Evolutionary conservation across 2,113 vertebrate species (phyloP).

Genomic region (Antigone vipio): DNA sequence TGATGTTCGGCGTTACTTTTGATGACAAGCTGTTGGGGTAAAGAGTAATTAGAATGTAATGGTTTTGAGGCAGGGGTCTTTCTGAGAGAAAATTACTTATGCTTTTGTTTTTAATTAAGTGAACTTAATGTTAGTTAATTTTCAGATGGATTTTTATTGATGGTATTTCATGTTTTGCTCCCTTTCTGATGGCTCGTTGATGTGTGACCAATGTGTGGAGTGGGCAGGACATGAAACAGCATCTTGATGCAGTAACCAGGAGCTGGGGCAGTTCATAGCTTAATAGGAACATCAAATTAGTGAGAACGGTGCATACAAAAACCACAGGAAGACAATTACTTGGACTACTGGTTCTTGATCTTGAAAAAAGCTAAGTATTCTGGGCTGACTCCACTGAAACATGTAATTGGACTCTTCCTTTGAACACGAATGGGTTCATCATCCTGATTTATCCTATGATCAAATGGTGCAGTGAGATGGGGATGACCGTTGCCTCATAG

Average conservation of each 20-base stretch:
- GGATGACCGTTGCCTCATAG: neutral
- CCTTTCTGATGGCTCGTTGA: neutral
- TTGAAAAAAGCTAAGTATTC: neutral
- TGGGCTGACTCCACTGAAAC: neutral
- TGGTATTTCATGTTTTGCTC: constrained; percentile 13
- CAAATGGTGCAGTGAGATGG: neutral
- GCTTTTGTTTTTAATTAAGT: constrained; percentile 54
- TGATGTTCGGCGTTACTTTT: neutral
- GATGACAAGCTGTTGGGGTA: neutral
- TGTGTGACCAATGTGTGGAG: neutral
- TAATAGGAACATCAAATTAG: neutral
- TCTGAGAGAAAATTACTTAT: neutral
- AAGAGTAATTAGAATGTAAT: constrained; percentile 5
- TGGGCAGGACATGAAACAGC: neutral
- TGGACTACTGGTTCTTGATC: neutral
- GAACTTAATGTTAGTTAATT: neutral
- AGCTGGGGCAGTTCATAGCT: neutral
- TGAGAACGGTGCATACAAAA: neutral
- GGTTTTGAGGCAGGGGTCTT: constrained; percentile 6
- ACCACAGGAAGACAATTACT: neutral
- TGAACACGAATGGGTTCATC: neutral
- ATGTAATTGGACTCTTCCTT: neutral
- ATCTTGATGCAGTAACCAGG: neutral
- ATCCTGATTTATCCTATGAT: neutral
- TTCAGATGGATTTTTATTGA: constrained; percentile 15